Evolutionary conservation across 2,113 vertebrate species (phyloP).

Genomic region (Myocastor coypus): DNA sequence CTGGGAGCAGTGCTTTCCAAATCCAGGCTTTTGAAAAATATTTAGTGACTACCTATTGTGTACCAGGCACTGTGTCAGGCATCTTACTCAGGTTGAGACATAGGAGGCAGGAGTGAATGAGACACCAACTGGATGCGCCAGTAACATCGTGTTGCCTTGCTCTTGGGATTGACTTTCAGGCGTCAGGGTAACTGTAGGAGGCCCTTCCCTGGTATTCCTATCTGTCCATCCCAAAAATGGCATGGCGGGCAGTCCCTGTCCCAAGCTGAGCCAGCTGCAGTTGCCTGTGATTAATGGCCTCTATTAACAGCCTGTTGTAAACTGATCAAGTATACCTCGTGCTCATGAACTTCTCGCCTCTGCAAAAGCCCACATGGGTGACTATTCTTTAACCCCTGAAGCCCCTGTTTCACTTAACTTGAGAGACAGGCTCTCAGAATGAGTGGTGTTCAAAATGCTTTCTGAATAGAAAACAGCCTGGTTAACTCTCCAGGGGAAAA

Average conservation of each 20-base stretch:
- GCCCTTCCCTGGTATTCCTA: background rate
- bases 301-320: slow-evolving; percentile 79
- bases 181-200: background rate
- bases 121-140: background rate
- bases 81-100: background rate
- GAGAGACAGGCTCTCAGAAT: background rate
- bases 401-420: background rate
- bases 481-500: background rate
- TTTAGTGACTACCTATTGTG: background rate
- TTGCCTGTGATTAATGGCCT: slow-evolving; percentile 61
- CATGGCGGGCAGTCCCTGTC: slow-evolving; percentile 59
- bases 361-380: background rate
- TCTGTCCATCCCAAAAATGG: background rate
- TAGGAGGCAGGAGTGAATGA: background rate
- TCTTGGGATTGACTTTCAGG: background rate
- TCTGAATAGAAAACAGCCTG: background rate
- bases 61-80: background rate
- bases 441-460: background rate
- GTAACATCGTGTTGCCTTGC: background rate
- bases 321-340: slow-evolving; percentile 64
- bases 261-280: slow-evolving; percentile 71
- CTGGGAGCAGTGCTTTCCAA: background rate
- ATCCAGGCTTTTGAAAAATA: background rate
- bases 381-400: background rate
- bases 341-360: slow-evolving; percentile 50